phyloP scores from a whole-genome alignment of 2,888 invertebrate species.

The Apodemia hepburni region DNA sequence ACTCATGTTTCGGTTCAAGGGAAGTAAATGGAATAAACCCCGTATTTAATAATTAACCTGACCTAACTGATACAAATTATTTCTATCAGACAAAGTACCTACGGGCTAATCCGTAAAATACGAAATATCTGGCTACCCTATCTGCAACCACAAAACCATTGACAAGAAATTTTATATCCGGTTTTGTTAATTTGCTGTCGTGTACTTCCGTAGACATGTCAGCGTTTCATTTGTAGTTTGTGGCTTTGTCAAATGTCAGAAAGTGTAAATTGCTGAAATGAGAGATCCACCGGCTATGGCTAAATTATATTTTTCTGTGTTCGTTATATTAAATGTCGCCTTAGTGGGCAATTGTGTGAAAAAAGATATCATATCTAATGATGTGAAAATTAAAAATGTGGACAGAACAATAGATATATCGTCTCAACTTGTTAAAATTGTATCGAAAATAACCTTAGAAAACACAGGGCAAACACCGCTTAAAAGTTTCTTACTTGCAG shows the following conservation, averaged over 20 bases:
- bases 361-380: conserved; percentile 74
- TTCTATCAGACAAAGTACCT: too few relatives aligned
- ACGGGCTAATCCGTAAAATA: too few relatives aligned
- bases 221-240: conserved; percentile 17
- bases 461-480: conserved; percentile 88
- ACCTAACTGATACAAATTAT: too few relatives aligned
- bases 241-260: conserved; percentile 50
- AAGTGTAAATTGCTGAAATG: conserved; percentile 24
- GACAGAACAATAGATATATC: conserved; percentile 93
- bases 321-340: conserved; percentile 53
- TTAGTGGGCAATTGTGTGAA: conserved; percentile 51
- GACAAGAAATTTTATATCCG: background rate
- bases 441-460: conserved; percentile 89
- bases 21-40: too few relatives aligned
- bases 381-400: conserved; percentile 87
- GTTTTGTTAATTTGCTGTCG: conserved; percentile 46
- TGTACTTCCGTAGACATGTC: conserved; percentile 67
- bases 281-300: conserved; percentile 61
- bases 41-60: too few relatives aligned
- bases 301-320: conserved; percentile 51
- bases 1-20: too few relatives aligned
- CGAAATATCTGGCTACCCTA: too few relatives aligned
- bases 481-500: conserved; percentile 84
- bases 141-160: background rate
- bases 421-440: conserved; percentile 93